These are phyloP conservation scores for Drosophila nebulosa DNA, from an alignment of 1,140 invertebrate genomes.

Conservation along the genomic window DNA sequence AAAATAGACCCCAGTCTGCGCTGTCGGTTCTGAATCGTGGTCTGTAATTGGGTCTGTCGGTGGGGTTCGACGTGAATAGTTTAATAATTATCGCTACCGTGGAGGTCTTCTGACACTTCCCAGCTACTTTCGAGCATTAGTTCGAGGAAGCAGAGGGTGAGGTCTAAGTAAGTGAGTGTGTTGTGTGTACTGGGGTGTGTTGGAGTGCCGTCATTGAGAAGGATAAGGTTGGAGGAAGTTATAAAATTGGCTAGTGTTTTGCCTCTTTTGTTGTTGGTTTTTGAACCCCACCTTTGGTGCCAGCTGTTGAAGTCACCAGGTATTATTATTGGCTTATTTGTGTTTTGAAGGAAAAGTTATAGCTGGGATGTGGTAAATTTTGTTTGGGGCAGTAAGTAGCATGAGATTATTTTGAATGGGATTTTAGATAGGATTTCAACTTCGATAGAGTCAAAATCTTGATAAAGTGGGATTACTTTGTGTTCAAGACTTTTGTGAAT, in stretches of 20 bases:
- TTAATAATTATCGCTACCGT: slow-evolving; percentile 19
- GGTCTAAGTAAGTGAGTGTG: slow-evolving; percentile 12
- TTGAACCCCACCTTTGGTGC: slow-evolving; percentile 23
- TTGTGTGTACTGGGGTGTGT: slow-evolving; percentile 26
- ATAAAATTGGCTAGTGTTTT: slow-evolving; percentile 17
- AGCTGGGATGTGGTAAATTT: slow-evolving; percentile 1
- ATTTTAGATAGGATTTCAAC: not conserved
- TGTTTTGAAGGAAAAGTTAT: slow-evolving; percentile 8
- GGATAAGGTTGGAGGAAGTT: slow-evolving; percentile 22
- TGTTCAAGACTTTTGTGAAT: slow-evolving; percentile 8
- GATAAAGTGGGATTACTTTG: not conserved
- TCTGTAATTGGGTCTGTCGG: not conserved
- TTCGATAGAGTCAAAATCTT: not conserved
- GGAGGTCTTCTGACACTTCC: slow-evolving; percentile 19
- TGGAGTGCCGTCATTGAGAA: slow-evolving; percentile 13
- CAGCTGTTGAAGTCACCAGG: slow-evolving; percentile 11
- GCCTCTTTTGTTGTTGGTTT: not conserved
- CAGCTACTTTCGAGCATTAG: slow-evolving; percentile 23
- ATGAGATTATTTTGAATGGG: slow-evolving; percentile 19
- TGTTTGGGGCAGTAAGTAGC: slow-evolving; percentile 11
- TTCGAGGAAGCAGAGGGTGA: slow-evolving; percentile 18
- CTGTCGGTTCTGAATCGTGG: slow-evolving; percentile 14
- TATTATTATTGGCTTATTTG: not conserved
- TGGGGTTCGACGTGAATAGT: slow-evolving; percentile 1
- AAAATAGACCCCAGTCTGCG: slow-evolving; percentile 20